Evolutionary conservation across 2,113 vertebrate species (phyloP).

Genomic region (Perognathus longimembris): DNA sequence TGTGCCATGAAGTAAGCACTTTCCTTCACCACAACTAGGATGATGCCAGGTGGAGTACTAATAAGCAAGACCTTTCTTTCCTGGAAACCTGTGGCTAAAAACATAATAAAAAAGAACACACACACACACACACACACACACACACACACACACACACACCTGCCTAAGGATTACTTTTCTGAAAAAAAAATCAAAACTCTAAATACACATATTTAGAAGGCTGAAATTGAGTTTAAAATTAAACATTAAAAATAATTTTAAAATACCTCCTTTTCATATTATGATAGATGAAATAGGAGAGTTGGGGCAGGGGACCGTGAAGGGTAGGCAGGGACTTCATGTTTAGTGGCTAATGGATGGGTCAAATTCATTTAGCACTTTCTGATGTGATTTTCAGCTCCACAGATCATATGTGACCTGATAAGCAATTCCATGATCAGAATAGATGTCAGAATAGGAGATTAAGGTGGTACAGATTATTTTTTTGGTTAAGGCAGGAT

Average conservation of each 20-base stretch:
- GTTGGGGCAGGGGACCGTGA: neutral
- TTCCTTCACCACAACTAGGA: neutral
- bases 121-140: no score
- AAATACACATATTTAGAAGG: neutral
- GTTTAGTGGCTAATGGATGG: no score
- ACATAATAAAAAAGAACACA: neutral
- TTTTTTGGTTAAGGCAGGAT: neutral
- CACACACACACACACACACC: neutral
- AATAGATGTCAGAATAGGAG: neutral
- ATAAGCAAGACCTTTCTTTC: neutral
- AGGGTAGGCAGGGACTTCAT: neutral
- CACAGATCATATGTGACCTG: neutral
- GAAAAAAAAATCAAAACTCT: neutral
- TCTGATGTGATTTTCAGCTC: neutral
- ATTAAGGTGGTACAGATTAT: neutral
- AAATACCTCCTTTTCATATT: neutral
- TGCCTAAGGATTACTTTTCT: neutral
- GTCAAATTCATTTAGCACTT: neutral
- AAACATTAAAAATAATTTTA: conserved; percentile 31
- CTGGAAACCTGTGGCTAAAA: neutral
- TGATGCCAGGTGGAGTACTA: neutral
- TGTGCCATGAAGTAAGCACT: neutral
- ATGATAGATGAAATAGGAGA: neutral
- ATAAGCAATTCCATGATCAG: neutral
- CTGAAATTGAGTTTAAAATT: neutral